Evolutionary conservation across 2,113 vertebrate genomes (phyloP).

Genomic region (Puffinus mauretanicus): DNA sequence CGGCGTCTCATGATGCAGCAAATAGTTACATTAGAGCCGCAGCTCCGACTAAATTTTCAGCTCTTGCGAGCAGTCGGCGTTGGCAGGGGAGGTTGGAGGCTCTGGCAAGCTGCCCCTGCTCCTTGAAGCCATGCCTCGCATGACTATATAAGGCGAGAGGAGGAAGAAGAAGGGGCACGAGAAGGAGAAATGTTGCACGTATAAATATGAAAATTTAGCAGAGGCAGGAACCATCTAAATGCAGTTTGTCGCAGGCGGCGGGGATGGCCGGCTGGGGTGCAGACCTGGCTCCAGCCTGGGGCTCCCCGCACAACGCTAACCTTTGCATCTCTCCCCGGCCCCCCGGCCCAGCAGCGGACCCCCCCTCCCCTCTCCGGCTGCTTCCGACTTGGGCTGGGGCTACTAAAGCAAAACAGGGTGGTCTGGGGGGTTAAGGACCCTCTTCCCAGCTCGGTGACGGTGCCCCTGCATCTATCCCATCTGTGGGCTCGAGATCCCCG

Average conservation of each 20-base stretch:
- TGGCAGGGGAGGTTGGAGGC: not conserved
- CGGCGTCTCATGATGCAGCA: not conserved
- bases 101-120: conserved; percentile 21
- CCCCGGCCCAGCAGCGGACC: not conserved
- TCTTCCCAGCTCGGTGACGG: not conserved
- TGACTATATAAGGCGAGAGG: conserved; percentile 46
- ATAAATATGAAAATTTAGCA: not conserved
- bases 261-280: not conserved
- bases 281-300: not conserved
- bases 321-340: not conserved
- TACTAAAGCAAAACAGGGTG: not conserved
- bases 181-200: not conserved
- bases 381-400: not conserved
- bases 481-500: too few relatives aligned
- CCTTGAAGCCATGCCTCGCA: not conserved
- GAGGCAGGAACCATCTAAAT: not conserved
- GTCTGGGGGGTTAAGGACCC: not conserved
- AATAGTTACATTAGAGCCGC: not conserved
- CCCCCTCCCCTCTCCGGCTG: not conserved
- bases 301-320: not conserved
- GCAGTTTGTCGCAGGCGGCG: fast-evolving
- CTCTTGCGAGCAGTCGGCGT: not conserved
- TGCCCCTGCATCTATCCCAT: not conserved
- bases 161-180: not conserved
- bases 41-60: not conserved